These are phyloP conservation scores for Syngnathus rostellatus DNA, from an alignment of 2,797 vertebrate genomes.

Conservation along the genomic window DNA sequence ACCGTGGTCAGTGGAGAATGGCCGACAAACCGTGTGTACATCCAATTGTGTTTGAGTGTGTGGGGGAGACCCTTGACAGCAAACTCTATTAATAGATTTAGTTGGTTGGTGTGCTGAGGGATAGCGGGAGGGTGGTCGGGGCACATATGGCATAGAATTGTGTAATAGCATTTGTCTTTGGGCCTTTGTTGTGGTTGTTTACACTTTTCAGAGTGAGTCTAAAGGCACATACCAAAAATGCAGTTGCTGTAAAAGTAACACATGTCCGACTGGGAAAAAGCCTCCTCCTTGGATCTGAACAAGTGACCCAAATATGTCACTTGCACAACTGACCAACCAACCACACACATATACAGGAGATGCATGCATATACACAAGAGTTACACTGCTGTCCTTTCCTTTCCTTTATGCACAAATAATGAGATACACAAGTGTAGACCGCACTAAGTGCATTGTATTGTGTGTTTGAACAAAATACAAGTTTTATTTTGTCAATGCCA, in stretches of 20 bases:
- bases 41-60: conserved; percentile 3
- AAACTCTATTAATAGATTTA: conserved; percentile 34
- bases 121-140: background rate
- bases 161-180: background rate
- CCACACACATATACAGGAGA: conserved; percentile 1
- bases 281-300: conserved; percentile 24
- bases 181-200: background rate
- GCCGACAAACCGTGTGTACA: conserved; percentile 32
- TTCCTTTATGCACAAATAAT: background rate
- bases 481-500: background rate
- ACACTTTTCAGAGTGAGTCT: conserved; percentile 4
- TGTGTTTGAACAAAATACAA: no score
- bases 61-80: conserved; percentile 1
- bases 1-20: conserved; percentile 28
- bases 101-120: background rate
- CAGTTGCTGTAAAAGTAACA: conserved; percentile 24
- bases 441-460: no score
- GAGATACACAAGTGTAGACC: background rate
- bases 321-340: conserved; percentile 20
- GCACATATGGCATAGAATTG: background rate
- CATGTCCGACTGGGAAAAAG: conserved; percentile 25
- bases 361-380: conserved; percentile 14
- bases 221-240: background rate
- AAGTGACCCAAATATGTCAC: conserved; percentile 59
- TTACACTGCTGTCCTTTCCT: background rate